Evolutionary conservation across 2,113 vertebrate genomes (phyloP).

Genomic region (Oryzias melastigma): DNA sequence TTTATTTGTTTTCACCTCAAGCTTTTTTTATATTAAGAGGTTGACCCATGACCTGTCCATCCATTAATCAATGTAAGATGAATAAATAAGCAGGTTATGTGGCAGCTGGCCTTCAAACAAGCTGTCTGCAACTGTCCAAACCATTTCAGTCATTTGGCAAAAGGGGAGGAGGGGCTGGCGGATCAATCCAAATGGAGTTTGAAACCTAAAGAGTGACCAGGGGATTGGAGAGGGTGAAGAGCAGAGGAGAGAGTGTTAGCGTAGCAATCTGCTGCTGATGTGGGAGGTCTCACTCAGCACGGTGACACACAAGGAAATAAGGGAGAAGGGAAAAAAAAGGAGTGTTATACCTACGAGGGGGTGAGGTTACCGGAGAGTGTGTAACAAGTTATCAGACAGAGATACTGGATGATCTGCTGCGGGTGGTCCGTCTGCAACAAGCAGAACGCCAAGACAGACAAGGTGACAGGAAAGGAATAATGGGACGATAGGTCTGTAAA

Average conservation of each 20-base stretch:
- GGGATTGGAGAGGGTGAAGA: slow-evolving; percentile 73
- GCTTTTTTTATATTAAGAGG: slow-evolving; percentile 62
- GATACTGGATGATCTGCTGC: slow-evolving; percentile 38
- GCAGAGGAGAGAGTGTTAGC: slow-evolving; percentile 41
- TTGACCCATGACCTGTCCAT: slow-evolving; percentile 69
- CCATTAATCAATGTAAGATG: slow-evolving; percentile 78
- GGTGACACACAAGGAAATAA: slow-evolving; percentile 9
- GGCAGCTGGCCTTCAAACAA: slow-evolving; percentile 76
- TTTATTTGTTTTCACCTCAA: slow-evolving; percentile 72
- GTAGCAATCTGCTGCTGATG: slow-evolving; percentile 73
- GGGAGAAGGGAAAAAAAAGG: slow-evolving; percentile 3
- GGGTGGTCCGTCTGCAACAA: slow-evolving; percentile 55
- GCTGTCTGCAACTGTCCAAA: slow-evolving; percentile 79
- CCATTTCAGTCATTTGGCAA: slow-evolving; percentile 70
- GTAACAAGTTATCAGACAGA: slow-evolving; percentile 48
- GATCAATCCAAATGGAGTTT: slow-evolving; percentile 75
- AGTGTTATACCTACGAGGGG: slow-evolving; percentile 30
- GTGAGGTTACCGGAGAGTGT: slow-evolving; percentile 26
- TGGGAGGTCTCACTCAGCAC: slow-evolving; percentile 52
- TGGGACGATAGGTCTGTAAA: too few species aligned
- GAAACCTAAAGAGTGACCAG: slow-evolving; percentile 79
- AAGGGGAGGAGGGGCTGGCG: slow-evolving; percentile 44
- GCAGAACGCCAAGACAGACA: slow-evolving; percentile 4
- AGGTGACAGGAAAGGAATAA: not conserved
- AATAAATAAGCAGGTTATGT: slow-evolving; percentile 71